Evolutionary conservation across 1,140 invertebrate species (phyloP).

Genomic region (Metaphire vulgaris): DNA sequence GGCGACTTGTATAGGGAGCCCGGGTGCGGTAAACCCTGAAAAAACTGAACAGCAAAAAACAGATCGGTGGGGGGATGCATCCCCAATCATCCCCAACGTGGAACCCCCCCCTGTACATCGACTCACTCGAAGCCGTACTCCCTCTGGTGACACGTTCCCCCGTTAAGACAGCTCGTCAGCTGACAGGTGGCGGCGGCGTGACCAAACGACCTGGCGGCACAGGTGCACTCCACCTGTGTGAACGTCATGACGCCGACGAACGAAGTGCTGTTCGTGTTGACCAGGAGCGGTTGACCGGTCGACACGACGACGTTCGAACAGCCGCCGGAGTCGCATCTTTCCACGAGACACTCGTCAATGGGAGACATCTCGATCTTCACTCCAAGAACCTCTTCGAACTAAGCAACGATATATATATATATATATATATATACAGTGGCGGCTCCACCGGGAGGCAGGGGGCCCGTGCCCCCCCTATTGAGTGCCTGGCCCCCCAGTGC

Average conservation of each 20-base stretch:
- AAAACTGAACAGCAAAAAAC: background rate
- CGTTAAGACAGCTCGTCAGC: slow-evolving; percentile 85
- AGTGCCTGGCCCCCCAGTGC: no score
- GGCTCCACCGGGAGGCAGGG: no score
- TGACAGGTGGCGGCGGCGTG: slow-evolving; percentile 62
- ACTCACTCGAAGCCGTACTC: slow-evolving; percentile 67
- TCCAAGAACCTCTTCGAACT: slow-evolving; percentile 85
- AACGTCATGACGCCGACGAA: slow-evolving; percentile 85
- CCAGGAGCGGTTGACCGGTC: slow-evolving; percentile 68
- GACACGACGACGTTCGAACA: slow-evolving; percentile 86
- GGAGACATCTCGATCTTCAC: slow-evolving; percentile 95
- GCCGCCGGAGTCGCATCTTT: slow-evolving; percentile 61
- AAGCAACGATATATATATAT: no score
- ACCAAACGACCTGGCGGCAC: slow-evolving; percentile 37
- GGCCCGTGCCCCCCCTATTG: no score
- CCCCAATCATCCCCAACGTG: no score
- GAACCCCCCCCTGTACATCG: no score
- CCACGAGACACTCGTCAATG: slow-evolving; percentile 92
- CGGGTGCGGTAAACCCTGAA: background rate
- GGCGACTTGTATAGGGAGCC: no score
- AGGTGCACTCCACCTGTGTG: slow-evolving; percentile 72
- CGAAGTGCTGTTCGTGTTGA: slow-evolving; percentile 92
- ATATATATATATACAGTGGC: no score
- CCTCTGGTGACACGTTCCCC: slow-evolving; percentile 70
- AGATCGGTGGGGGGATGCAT: no score